phyloP scores from a whole-genome alignment of 2,113 vertebrate species.

The Elephas maximus region DNA sequence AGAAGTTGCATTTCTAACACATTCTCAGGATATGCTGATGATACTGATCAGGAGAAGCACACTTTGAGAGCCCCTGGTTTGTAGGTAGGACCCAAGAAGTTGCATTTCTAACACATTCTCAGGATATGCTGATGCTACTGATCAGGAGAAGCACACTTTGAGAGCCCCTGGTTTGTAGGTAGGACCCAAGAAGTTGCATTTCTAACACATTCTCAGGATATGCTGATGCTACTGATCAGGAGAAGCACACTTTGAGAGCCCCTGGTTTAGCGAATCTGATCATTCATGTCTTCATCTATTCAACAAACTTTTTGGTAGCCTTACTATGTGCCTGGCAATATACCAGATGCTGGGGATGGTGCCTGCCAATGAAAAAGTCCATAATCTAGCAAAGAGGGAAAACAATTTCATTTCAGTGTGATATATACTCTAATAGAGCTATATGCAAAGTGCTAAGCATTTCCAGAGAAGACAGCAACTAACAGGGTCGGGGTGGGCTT shows the following conservation, averaged over 20 bases:
- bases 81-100: no score
- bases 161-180: neutral
- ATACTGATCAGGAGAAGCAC: neutral
- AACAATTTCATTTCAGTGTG: neutral
- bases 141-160: neutral
- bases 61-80: no score
- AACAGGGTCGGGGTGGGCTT: neutral
- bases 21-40: neutral
- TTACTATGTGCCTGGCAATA: neutral
- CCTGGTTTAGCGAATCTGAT: neutral
- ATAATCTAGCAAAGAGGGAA: neutral
- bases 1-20: neutral
- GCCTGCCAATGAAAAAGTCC: neutral
- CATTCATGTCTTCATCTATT: neutral
- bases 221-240: neutral
- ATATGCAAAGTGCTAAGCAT: neutral
- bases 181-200: neutral
- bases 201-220: neutral
- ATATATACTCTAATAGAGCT: neutral
- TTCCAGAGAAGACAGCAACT: neutral
- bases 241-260: neutral
- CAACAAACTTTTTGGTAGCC: neutral
- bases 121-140: neutral
- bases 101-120: conserved; percentile 5
- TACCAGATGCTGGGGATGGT: neutral